These are phyloP conservation scores for Elysia chlorotica DNA, from an alignment of 1,140 invertebrate species.

Conservation along the genomic window DNA sequence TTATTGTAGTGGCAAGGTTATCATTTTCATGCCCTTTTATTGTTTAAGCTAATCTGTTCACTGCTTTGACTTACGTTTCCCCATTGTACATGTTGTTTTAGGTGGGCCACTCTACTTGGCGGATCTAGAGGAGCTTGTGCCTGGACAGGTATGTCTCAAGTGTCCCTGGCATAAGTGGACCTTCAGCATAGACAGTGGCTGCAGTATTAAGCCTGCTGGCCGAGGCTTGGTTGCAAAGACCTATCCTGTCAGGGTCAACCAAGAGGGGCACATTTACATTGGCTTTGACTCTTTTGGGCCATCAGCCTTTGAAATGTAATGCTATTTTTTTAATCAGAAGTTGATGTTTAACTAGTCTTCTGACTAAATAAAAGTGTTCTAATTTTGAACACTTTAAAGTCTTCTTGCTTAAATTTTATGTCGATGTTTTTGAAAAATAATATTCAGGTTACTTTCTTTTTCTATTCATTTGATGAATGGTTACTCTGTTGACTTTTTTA, in stretches of 20 bases:
- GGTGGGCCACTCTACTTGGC: constrained; percentile 53
- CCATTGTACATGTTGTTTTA: constrained; percentile 15
- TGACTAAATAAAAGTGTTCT: no score
- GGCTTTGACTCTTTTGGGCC: constrained; percentile 34
- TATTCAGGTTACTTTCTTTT: no score
- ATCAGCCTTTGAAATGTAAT: constrained; percentile 17
- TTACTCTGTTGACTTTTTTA: no score
- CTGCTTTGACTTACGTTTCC: no score
- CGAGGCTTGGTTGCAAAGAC: constrained; percentile 18
- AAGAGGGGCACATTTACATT: constrained; percentile 30
- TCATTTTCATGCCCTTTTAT: background rate
- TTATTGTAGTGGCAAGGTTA: background rate
- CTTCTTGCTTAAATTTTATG: no score
- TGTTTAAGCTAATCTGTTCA: background rate
- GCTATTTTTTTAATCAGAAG: no score
- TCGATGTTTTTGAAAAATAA: no score
- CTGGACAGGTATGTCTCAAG: constrained; percentile 35
- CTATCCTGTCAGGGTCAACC: constrained; percentile 32
- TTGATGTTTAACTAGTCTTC: no score
- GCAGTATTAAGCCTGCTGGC: constrained; percentile 18
- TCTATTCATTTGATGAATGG: no score
- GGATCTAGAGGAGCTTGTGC: constrained; percentile 47
- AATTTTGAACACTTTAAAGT: no score
- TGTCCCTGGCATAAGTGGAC: constrained; percentile 40
- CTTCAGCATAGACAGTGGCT: constrained; percentile 1